Base-by-base conservation (phyloP, 2,888 invertebrate species). In the Cenopis cana region DNA sequence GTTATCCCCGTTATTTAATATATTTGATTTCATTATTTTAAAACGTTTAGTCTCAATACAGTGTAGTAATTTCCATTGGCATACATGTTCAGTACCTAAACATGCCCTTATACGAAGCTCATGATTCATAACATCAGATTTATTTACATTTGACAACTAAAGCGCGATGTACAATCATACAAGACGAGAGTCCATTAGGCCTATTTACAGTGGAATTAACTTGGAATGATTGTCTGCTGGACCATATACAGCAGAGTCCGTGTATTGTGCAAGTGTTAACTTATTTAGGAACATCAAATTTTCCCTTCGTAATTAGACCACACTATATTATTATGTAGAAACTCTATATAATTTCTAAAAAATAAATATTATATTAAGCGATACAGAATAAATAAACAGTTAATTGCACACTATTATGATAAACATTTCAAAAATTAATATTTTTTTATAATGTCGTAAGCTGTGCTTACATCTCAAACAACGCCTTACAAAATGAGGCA, bases 131-230 rank as follows among this genome's bases (percentile, higher is more conserved):
- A 85, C 84, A 85, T 84, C 84, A 81, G 82, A 85, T 87, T 82
- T 90, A 91, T 92, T 89, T 91, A 92, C 91, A 92, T 83, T 89
- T 86, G 83, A 84, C 83, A 85, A 54, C 84, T 86, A 87, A 87
- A 91, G 90, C 91, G 83, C 86, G 83, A 89, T 89, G 88, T 90
- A 90, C 90, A 90, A 87, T 85, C 80, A 87, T 80, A 83, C 84
- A 82, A 89, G 86, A 88, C 84, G 82, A 89, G 85, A 89, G 84
- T 89, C 82, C 83, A 85, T 90, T 91, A 92, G 93, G 92, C 93
- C 91, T 93, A 93, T 93, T 89, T 93, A 93, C 93, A 93, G 87
- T 92, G 93, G 93, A 93, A 93, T 91, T 88, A 82, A 88, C 85
- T 89, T 93, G 93, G 93, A 93, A 93, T 93, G 93, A 91, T 89